Percentiles rank a stretch among this genome's conserved stretches.
phyloP scores from a whole-genome alignment of 2,113 vertebrate species.

The Ophiodon elongatus region DNA sequence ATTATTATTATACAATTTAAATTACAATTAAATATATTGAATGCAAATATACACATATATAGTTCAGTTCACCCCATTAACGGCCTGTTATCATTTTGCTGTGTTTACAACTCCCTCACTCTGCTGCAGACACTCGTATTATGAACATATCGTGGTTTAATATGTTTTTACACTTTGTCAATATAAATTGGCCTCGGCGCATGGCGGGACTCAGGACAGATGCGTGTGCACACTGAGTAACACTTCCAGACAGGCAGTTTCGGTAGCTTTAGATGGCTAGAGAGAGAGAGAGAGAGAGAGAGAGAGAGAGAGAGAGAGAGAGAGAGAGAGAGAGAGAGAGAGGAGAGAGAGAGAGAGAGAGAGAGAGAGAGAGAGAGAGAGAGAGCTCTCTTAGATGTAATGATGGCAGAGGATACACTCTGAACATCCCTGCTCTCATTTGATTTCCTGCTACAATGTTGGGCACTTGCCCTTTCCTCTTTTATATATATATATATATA shows the following conservation, averaged over 20 bases:
- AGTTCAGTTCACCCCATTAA: not conserved
- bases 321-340: not conserved
- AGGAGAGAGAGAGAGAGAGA: not conserved
- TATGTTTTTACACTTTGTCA: not conserved
- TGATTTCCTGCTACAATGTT: conserved; percentile 53
- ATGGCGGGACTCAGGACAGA: not conserved
- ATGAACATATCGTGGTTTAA: not conserved
- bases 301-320: not conserved
- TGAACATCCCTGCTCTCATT: conserved; percentile 36
- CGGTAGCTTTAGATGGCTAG: conserved; percentile 16
- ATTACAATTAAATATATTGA: too few relatives aligned
- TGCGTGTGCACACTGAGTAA: not conserved
- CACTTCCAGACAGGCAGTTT: conserved; percentile 25
- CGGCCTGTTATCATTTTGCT: not conserved
- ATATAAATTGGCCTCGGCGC: not conserved
- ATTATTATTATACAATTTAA: not conserved
- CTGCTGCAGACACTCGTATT: not conserved
- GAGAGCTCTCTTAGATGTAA: conserved; percentile 34
- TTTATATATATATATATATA: too few relatives aligned
- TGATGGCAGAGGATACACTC: conserved; percentile 35
- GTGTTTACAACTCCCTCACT: not conserved
- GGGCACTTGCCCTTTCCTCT: conserved; percentile 12
- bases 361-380: not conserved
- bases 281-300: not conserved
- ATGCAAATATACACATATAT: too few relatives aligned